Conservation (phyloP, 2,888 invertebrate genomes). For the Caenorhabditis angaria region DNA sequence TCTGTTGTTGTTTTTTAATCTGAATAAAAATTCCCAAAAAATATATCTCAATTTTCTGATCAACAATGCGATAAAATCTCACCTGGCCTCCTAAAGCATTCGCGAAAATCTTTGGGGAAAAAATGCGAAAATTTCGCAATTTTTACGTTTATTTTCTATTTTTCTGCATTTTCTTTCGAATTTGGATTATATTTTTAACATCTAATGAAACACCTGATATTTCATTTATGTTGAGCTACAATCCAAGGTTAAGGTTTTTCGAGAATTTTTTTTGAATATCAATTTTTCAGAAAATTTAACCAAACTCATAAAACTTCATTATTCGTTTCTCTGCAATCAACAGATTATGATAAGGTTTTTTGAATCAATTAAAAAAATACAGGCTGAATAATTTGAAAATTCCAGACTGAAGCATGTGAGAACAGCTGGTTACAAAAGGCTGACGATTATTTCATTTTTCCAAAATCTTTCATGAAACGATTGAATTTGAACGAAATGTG, state of each 20-base stretch:
- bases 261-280: neutral
- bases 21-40: neutral
- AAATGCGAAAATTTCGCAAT: neutral
- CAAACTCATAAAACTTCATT: slow-evolving; percentile 22
- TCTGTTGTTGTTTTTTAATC: neutral
- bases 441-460: slow-evolving; percentile 28
- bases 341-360: slow-evolving; percentile 21
- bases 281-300: slow-evolving; percentile 25
- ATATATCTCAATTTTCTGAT: neutral
- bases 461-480: slow-evolving; percentile 21
- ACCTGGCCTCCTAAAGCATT: neutral
- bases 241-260: neutral
- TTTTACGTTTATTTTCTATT: neutral
- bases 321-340: slow-evolving; percentile 27
- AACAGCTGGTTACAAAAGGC: slow-evolving; percentile 28
- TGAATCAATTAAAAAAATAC: neutral
- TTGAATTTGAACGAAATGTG: slow-evolving; percentile 21
- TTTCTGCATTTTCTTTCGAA: neutral
- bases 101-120: neutral
- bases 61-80: neutral
- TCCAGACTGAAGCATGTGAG: slow-evolving; percentile 12
- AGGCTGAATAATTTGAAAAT: neutral
- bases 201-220: neutral
- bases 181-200: neutral
- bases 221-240: neutral